These are phyloP conservation scores for Paedocypris sp. DNA, from an alignment of 2,113 vertebrate genomes.

Conservation along the genomic window DNA sequence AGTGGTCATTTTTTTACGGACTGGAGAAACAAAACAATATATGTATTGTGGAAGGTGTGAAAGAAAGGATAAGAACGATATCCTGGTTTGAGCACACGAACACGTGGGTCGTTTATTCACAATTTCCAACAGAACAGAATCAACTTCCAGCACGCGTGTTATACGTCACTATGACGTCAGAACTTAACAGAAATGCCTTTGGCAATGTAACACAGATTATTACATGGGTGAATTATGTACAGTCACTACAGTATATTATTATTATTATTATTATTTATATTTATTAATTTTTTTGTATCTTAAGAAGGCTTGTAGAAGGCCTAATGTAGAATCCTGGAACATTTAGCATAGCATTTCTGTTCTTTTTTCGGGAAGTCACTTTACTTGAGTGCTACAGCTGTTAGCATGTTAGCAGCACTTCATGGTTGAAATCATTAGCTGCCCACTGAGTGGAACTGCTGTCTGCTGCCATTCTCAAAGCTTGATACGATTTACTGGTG, in stretches of 20 bases:
- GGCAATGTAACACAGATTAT: too few species aligned
- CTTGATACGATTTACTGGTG: conserved; percentile 4
- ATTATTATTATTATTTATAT: not conserved
- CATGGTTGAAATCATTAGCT: conserved; percentile 30
- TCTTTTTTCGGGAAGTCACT: conserved; percentile 18
- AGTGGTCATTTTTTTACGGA: too few species aligned
- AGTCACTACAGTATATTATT: too few species aligned
- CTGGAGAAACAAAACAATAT: too few species aligned
- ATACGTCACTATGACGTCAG: too few species aligned
- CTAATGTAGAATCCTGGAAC: conserved; percentile 11
- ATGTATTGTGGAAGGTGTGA: too few species aligned
- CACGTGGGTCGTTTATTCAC: too few species aligned
- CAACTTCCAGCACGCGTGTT: too few species aligned
- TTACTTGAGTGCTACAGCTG: conserved; percentile 30
- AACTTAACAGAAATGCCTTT: not conserved
- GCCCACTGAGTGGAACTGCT: conserved; percentile 25
- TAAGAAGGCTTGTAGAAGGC: not conserved
- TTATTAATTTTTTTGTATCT: not conserved
- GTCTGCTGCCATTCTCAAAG: conserved; percentile 14
- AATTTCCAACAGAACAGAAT: too few species aligned
- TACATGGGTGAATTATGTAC: not conserved
- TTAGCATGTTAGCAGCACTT: conserved; percentile 27
- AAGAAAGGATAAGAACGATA: too few species aligned
- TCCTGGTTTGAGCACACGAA: too few species aligned
- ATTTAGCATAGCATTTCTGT: conserved; percentile 5